Base-by-base conservation (phyloP, 1,140 invertebrate genomes). In the Homalodisca vitripennis region DNA sequence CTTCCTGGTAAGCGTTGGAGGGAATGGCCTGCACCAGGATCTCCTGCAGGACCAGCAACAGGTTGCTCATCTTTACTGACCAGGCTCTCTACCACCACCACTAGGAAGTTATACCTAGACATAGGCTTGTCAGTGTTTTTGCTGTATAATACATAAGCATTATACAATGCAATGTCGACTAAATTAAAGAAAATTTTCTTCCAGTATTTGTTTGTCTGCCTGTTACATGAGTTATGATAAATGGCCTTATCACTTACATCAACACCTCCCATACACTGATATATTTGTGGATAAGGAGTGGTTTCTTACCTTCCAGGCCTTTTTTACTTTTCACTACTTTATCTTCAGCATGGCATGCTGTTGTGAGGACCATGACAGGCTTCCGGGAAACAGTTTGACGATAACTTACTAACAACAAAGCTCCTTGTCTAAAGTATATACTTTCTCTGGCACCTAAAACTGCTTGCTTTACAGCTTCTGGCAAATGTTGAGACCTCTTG, bases 321-420 rank as follows among this genome's bases (percentile, higher is more conserved):
- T 30, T 68, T 34, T 57, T 68, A 29, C 66, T 68, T 29, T 32
- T 3, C 2, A 68, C 29, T n/a, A 68, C n/a, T 57, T 68, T 55
- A 20, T 68, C 51, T 32, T 68, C 66, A n/a, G 66, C 66, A 32
- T 68, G 48, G 3, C 10, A 53, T 3, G 48, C 48, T 14, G 48
- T 53, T 22, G 48, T 53, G 10, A 53, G 22, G 3, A 22, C 48
- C 3, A 17, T 26, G 3, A 62, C 24, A 62, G 57, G 27, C 22
- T 62, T 62, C 10, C 57, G 6, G 6, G 57, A 26, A 26, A 3
- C 22, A 3, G 6, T 62, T 62, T 62, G 26, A 26, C 29, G 24
- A 22, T 62, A 62, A 29, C 14, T 14, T 26, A 62, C 57, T 12
- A 62, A 30, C 10, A 62, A 26, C 2, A 20, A 6, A 12, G 24